Evolutionary conservation across 37 sponge, comb jelly and placozoan genomes (phyloP), one percentile per base, ranked within the genome.

Genomic region (Halisarca cf. caerulea): DNA sequence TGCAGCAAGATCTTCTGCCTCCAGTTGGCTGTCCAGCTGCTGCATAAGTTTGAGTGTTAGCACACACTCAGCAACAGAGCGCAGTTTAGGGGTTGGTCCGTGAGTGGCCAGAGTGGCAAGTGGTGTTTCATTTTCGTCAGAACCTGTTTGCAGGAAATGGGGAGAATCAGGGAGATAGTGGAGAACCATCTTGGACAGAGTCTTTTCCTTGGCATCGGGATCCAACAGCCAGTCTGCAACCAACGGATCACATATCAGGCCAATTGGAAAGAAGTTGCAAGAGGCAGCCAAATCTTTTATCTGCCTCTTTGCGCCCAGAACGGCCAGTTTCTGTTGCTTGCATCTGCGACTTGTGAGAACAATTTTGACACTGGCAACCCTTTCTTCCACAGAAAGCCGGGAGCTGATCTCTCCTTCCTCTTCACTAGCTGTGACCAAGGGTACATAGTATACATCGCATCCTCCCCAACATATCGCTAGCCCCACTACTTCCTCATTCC

Each of bases 181-280:
- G 34, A 81, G 66, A 18, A 95, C 88, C 85, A 98, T 83, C 5
- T 86, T 44, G 74, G 88, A 70, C 4, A 96, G 78, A 18, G 92
- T 91, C 70, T 87, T 90, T 61, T 92, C 89, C 25, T 91, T 82
- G 0, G 81, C 81, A 33, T 95, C 95, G 32, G 97, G 99, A 53
- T 96, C 80, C 23, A 94, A 83, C 74, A 99, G 73, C 99, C 99
- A 99, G 62, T 74, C 85, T 7, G 92, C 97, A 9, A 99, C 86
- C 44, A 81, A 79, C 2, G 94, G 94, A 60, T 99, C 99, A 3
- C 79, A 59, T 15, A 80, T 25, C 32, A 2, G 51, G 1, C 78
- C 80, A 53, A 83, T 42, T 28, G 80, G 84, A 34, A 89, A 30
- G 2, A 82, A 28, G 0, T 82, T 82, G 79, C 91, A 90, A 2